Evolutionary conservation across 2,888 invertebrate genomes (phyloP).

Genomic region (Tetramorium bicarinatum): DNA sequence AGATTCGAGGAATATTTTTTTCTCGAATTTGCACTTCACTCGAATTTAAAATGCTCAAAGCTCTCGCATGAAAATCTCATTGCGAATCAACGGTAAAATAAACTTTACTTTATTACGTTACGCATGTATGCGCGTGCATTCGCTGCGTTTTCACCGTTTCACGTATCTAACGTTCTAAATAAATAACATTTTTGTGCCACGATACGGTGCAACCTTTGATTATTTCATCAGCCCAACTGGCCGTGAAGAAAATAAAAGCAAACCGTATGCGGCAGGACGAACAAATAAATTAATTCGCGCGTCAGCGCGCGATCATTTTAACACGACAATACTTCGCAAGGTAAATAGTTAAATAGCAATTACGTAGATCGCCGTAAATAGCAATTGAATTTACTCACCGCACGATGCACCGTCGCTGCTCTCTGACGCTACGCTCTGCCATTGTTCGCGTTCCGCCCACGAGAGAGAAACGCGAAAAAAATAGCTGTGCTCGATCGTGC

Average conservation of each 20-base stretch:
- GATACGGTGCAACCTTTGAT: not conserved
- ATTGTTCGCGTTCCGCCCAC: not conserved
- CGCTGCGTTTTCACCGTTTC: not conserved
- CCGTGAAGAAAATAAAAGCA: not conserved
- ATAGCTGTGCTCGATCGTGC: not conserved
- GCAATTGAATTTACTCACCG: not conserved
- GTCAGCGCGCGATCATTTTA: not conserved
- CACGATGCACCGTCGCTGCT: not conserved
- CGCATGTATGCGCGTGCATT: not conserved
- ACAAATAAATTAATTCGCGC: not conserved
- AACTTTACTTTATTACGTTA: not conserved
- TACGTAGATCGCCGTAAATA: not conserved
- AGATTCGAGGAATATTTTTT: not conserved
- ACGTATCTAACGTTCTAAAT: not conserved
- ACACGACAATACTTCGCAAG: not conserved
- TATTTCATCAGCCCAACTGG: not conserved
- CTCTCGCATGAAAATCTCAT: not conserved
- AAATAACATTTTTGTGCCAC: not conserved
- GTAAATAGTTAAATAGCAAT: not conserved
- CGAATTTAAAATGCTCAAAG: not conserved
- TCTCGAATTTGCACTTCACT: not conserved
- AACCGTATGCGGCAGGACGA: too few species aligned
- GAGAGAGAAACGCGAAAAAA: not conserved
- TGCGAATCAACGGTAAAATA: not conserved
- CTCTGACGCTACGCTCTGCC: not conserved